A percentile compares a stretch with the other conserved stretches of the same genome.
phyloP scores from a whole-genome alignment of 1,140 invertebrate species.

The Amphibalanus amphitrite region DNA sequence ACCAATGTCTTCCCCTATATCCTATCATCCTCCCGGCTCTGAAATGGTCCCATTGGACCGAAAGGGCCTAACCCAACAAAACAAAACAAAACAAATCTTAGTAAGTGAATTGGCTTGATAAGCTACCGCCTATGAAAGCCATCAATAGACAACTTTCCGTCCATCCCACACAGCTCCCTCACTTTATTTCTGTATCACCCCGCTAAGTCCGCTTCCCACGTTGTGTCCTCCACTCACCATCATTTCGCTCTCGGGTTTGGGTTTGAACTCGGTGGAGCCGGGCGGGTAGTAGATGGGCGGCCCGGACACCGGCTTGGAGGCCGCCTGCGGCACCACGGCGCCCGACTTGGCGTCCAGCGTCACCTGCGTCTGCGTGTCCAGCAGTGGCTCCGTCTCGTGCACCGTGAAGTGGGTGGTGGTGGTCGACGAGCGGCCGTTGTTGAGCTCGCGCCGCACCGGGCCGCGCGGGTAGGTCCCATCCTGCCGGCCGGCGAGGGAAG shows the following conservation, averaged over 20 bases:
- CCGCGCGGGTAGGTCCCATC: neutral
- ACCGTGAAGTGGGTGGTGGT: conserved; percentile 1
- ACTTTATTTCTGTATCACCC: no score
- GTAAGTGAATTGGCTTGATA: no score
- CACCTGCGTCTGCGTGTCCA: neutral
- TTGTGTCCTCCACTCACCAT: neutral
- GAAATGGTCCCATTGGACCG: no score
- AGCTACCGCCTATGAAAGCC: no score
- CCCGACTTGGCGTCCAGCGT: neutral
- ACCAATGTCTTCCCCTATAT: no score
- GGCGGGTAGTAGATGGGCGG: conserved; percentile 19
- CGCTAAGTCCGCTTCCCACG: no score
- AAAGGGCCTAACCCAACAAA: no score
- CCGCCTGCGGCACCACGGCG: neutral
- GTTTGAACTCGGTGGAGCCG: conserved; percentile 17
- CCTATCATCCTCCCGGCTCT: no score
- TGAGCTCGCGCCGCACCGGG: neutral
- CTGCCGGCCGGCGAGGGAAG: neutral
- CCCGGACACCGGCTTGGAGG: conserved; percentile 17
- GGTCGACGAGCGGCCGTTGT: neutral
- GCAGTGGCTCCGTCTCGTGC: neutral
- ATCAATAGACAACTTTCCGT: no score
- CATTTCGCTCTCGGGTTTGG: conserved; percentile 18
- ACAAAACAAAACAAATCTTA: no score
- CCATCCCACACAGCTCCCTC: no score